Evolutionary conservation across 30 jellyfish, hydroid and myxozoan genomes (phyloP), one percentile per base, ranked within the genome.

Genomic region (Clytia hemisphaerica): DNA sequence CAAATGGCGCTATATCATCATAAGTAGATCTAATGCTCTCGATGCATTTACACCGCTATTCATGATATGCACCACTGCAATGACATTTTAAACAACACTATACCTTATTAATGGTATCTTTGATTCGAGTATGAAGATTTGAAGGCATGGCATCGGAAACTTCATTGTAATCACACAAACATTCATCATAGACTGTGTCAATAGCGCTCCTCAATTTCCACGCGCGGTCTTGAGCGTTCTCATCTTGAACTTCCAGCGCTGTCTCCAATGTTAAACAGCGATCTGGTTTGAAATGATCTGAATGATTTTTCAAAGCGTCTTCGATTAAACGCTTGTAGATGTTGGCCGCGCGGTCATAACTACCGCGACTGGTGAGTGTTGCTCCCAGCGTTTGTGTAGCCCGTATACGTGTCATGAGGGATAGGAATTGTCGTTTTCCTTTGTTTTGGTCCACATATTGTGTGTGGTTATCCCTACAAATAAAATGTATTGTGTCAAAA

Each of bases 361-460:
- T 57, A n/a, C 70, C 70, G 6, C 42, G 6, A 33, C 30, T 45
- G 30, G 38, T 22, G 3, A 57, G 35, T 4, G 70, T 31, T 6
- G 70, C 27, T 0, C 70, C 70, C 16, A 57, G 35, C 7, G 70
- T 57, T 22, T 57, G 70, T 6, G 70, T 2, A 1, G 70, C 70
- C 15, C 70, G 37, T 57, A 57, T 57, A 9, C 30, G 25, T 6
- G 70, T 57, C 70, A 57, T 57, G 44, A 57, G 25, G 25, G 70
- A 21, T 45, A 57, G n/a, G n/a, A n/a, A n/a, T n/a, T n/a, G n/a
- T n/a, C n/a, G n/a, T n/a, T n/a, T n/a, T n/a, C n/a, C n/a, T n/a
- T n/a, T n/a, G n/a, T n/a, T n/a, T n/a, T n/a, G n/a, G n/a, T n/a
- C n/a, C n/a, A n/a, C n/a, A n/a, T n/a, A n/a, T n/a, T n/a, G n/a